Percentiles rank a stretch among this genome's conserved stretches.
Evolutionary conservation across 2,888 invertebrate genomes (phyloP).

Genomic region (Panzeria rudis): DNA sequence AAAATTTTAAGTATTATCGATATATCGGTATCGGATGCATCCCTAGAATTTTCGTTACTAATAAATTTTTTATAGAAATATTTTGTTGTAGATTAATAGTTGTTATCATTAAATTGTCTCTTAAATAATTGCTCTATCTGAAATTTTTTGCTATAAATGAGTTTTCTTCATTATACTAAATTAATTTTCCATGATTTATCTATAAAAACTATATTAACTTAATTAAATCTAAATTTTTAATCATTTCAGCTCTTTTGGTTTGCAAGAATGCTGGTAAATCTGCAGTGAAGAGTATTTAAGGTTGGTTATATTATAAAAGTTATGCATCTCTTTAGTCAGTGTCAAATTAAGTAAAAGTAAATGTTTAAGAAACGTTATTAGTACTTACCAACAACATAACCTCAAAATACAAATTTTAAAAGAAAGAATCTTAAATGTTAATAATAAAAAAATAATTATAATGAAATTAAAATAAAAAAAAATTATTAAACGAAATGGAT

Average conservation of each 20-base stretch:
- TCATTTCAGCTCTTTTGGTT: not conserved
- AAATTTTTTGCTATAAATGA: too few relatives aligned
- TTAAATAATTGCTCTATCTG: too few relatives aligned
- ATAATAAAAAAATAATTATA: not conserved
- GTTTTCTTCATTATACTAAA: too few relatives aligned
- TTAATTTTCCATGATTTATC: too few relatives aligned
- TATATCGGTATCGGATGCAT: too few relatives aligned
- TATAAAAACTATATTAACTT: not conserved
- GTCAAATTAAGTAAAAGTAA: not conserved
- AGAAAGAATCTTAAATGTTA: conserved; percentile 19
- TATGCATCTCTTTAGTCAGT: not conserved
- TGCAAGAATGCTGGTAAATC: not conserved
- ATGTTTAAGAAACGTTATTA: not conserved
- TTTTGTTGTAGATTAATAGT: too few relatives aligned
- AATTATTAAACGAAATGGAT: not conserved
- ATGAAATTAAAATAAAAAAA: not conserved
- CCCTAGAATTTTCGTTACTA: too few relatives aligned
- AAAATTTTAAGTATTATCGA: too few relatives aligned
- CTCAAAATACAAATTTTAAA: conserved; percentile 67
- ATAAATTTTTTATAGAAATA: too few relatives aligned
- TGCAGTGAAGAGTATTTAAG: not conserved
- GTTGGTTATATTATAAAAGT: not conserved
- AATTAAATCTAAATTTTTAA: not conserved
- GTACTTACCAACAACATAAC: conserved; percentile 66
- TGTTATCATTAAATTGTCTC: too few relatives aligned